phyloP scores from a whole-genome alignment of 1,140 invertebrate genomes.

The Drosophila oshimai region DNA sequence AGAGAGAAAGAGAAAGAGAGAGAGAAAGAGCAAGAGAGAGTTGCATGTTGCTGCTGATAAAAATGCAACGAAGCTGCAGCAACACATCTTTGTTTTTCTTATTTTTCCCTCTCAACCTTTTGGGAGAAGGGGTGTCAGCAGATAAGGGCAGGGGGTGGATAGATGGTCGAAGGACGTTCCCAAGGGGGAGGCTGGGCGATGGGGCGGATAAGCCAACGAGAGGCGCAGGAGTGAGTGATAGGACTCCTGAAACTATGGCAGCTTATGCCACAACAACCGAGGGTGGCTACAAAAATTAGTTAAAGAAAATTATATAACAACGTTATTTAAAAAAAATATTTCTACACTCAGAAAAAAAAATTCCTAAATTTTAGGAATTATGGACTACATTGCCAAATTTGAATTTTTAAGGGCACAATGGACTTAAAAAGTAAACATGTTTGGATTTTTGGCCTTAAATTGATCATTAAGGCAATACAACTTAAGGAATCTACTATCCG shows the following conservation, averaged over 20 bases:
- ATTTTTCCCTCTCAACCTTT: conserved; percentile 2
- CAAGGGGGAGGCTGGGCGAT: not conserved
- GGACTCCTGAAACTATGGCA: conserved; percentile 63
- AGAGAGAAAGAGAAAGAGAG: not conserved
- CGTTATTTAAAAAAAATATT: not conserved
- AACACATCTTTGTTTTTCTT: conserved; percentile 25
- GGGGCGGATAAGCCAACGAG: conserved; percentile 39
- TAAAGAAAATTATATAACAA: no score
- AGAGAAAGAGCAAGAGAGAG: not conserved
- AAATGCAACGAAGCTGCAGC: conserved; percentile 36
- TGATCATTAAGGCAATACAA: no score
- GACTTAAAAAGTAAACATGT: no score
- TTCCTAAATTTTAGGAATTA: no score
- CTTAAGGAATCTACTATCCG: no score
- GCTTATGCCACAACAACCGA: conserved; percentile 23
- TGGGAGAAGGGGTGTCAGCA: not conserved
- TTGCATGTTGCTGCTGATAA: conserved; percentile 48
- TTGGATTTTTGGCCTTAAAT: no score
- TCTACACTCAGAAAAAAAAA: not conserved
- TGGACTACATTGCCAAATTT: no score
- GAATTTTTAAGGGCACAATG: no score
- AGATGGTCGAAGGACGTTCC: not conserved
- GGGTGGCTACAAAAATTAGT: not conserved
- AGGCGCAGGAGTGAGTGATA: conserved; percentile 62
- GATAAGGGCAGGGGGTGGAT: not conserved